Evolutionary conservation across 2,888 invertebrate species (phyloP).

Genomic region (Callyntrura sp.): DNA sequence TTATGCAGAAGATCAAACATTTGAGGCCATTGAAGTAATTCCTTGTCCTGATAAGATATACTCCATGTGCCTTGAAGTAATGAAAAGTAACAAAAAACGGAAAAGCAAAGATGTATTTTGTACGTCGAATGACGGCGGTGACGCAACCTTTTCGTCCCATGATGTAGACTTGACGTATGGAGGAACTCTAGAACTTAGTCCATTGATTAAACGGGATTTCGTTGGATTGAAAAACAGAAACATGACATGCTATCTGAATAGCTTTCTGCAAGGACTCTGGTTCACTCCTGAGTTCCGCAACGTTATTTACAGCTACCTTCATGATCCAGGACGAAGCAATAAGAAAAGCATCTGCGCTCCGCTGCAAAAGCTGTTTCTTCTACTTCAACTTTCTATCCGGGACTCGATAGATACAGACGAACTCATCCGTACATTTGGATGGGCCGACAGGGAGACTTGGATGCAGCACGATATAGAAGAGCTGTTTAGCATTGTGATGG

Average conservation of each 20-base stretch:
- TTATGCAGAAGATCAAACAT: conserved; percentile 69
- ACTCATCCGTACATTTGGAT: conserved; percentile 94
- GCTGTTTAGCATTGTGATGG: conserved; percentile 95
- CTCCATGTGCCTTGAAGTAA: conserved; percentile 49
- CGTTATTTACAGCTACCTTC: conserved; percentile 91
- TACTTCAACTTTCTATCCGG: conserved; percentile 93
- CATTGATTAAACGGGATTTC: conserved; percentile 80
- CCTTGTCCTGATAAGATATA: conserved; percentile 78
- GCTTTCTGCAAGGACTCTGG: conserved; percentile 93
- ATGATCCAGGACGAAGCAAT: conserved; percentile 89
- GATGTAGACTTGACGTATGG: conserved; percentile 17
- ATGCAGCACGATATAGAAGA: conserved; percentile 97
- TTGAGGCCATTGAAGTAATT: conserved; percentile 72
- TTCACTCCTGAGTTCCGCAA: conserved; percentile 98
- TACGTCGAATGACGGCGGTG: background rate
- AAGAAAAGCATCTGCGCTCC: conserved; percentile 94
- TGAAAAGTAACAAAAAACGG: conserved; percentile 44
- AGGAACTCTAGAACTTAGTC: conserved; percentile 4
- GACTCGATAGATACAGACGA: conserved; percentile 94
- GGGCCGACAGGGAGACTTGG: conserved; percentile 96
- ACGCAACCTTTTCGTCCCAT: background rate
- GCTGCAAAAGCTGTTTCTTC: conserved; percentile 93
- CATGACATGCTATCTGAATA: conserved; percentile 97
- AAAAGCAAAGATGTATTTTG: conserved; percentile 37
- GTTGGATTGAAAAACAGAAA: conserved; percentile 95